Evolutionary conservation across 2,797 vertebrate genomes (phyloP).

Genomic region (Lepidocolaptes lacrymiger): DNA sequence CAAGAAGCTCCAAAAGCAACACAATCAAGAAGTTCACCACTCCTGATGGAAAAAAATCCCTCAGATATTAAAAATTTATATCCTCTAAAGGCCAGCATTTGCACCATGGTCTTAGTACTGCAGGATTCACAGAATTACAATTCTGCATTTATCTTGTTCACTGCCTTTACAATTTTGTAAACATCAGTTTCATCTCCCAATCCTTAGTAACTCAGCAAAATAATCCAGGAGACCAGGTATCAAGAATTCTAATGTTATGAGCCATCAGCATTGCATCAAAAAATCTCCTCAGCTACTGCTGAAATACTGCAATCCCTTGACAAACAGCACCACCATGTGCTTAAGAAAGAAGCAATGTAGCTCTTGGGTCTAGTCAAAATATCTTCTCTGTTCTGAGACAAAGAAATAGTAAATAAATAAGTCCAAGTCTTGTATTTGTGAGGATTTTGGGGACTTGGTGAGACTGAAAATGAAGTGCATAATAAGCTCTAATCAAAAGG

Average conservation of each 20-base stretch:
- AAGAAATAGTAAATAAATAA: background rate
- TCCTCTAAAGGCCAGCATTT: background rate
- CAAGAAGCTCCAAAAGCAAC: background rate
- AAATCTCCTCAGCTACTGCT: background rate
- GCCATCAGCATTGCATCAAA: background rate
- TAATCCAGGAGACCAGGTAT: background rate
- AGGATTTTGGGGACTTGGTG: background rate
- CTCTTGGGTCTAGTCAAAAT: background rate
- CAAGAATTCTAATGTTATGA: background rate
- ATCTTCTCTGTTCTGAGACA: background rate
- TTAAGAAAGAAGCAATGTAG: background rate
- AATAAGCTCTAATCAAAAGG: background rate
- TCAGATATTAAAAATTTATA: background rate
- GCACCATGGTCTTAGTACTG: background rate
- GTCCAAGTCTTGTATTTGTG: background rate
- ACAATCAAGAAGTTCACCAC: background rate
- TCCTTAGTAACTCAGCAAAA: background rate
- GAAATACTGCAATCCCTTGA: background rate
- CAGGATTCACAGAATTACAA: background rate
- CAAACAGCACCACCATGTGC: background rate
- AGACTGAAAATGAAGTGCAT: background rate
- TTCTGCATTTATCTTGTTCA: background rate
- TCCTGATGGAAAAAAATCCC: accelerated
- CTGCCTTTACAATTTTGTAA: background rate
- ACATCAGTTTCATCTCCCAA: background rate